phyloP scores from a whole-genome alignment of 2,888 invertebrate genomes.

The Argyresthia goedartella region DNA sequence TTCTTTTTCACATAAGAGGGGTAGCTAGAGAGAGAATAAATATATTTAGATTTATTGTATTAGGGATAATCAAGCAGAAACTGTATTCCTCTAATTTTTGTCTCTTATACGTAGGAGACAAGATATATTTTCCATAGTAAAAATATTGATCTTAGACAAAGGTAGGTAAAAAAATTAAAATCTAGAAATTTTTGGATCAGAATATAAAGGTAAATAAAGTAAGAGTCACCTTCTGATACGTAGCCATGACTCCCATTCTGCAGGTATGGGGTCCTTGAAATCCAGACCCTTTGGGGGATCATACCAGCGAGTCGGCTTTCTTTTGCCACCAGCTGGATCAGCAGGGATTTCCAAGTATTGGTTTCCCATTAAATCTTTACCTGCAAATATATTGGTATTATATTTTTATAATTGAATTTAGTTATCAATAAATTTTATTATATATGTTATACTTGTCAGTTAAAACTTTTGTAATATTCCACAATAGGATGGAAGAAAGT shows the following conservation, averaged over 20 bases:
- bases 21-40: not conserved
- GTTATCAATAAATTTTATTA: not conserved
- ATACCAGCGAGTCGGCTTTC: constrained; percentile 79
- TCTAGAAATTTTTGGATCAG: not conserved
- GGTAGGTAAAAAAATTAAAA: not conserved
- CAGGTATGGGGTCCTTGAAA: constrained; percentile 81
- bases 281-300: constrained; percentile 74
- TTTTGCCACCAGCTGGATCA: constrained; percentile 74
- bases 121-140: not conserved
- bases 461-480: not conserved
- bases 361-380: constrained; percentile 86
- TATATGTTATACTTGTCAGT: not conserved
- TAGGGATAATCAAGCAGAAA: not conserved
- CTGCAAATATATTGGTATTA: constrained; percentile 40
- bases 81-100: not conserved
- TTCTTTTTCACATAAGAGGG: not conserved
- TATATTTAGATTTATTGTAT: not conserved
- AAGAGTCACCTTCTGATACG: constrained; percentile 70
- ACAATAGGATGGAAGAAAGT: not conserved
- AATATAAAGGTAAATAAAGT: not conserved
- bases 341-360: constrained; percentile 84
- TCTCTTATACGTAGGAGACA: no score
- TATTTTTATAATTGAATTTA: not conserved
- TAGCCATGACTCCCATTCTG: constrained; percentile 93
- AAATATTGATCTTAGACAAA: not conserved